phyloP scores from a whole-genome alignment of 1,140 invertebrate species.

The Eriosoma lanigerum region DNA sequence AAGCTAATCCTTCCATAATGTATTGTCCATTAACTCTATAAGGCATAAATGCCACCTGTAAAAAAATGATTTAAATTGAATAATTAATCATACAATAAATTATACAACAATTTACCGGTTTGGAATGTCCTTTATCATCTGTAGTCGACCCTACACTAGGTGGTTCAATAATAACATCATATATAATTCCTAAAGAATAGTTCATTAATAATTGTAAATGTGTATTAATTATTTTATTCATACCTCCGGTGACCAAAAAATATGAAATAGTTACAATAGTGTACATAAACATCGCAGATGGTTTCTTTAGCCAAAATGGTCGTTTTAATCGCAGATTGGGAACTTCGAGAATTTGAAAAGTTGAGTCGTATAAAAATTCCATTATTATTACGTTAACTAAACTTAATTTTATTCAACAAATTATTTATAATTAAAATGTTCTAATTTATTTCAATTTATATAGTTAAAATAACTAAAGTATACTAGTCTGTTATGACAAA shows the following conservation, averaged over 20 bases:
- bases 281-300: slow-evolving; percentile 92
- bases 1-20: slow-evolving; percentile 97
- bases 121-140: slow-evolving; percentile 92
- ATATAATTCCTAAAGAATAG: slow-evolving; percentile 81
- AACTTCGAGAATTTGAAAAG: slow-evolving; percentile 81
- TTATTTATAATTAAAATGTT: too few species aligned
- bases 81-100: neutral
- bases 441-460: too few species aligned
- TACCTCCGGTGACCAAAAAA: slow-evolving; percentile 97
- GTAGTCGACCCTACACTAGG: slow-evolving; percentile 96
- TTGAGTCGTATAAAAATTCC: slow-evolving; percentile 77
- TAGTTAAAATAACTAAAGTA: too few species aligned
- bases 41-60: slow-evolving; percentile 94
- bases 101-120: slow-evolving; percentile 70
- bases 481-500: too few species aligned
- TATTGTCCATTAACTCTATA: slow-evolving; percentile 98
- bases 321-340: slow-evolving; percentile 91
- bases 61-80: neutral
- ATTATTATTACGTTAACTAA: slow-evolving; percentile 59
- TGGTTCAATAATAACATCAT: slow-evolving; percentile 97
- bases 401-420: too few species aligned
- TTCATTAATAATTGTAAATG: neutral
- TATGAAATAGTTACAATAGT: slow-evolving; percentile 88
- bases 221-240: slow-evolving; percentile 56
- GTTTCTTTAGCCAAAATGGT: slow-evolving; percentile 87